Percentiles rank a stretch among this genome's conserved stretches.
phyloP scores from a whole-genome alignment of 2,888 invertebrate species.

The Nomada ferruginata region DNA sequence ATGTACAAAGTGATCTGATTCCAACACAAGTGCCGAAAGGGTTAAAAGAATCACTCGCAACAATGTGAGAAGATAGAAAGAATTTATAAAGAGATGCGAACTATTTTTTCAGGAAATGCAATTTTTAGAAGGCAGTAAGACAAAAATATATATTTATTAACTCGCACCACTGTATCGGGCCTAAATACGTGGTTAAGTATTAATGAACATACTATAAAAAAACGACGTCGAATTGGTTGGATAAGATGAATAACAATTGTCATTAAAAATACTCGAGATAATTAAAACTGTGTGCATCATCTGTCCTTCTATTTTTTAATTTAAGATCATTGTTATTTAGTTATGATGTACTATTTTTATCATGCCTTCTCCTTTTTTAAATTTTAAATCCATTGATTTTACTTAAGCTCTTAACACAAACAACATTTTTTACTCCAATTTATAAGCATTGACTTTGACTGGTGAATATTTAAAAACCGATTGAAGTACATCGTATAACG shows the following conservation, averaged over 20 bases:
- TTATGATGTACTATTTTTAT: not conserved
- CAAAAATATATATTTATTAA: not conserved
- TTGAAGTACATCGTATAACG: not conserved
- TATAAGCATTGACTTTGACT: no score
- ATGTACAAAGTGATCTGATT: not conserved
- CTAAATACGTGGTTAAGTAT: not conserved
- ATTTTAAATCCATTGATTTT: no score
- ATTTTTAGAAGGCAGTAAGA: slow-evolving; percentile 12
- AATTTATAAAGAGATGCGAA: slow-evolving; percentile 24
- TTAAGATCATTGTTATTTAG: not conserved
- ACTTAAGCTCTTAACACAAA: no score
- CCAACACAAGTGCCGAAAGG: not conserved
- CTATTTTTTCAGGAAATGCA: slow-evolving; percentile 35
- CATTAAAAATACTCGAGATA: not conserved
- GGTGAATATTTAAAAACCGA: not conserved
- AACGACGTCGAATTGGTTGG: no score
- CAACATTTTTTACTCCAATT: no score
- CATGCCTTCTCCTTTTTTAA: no score
- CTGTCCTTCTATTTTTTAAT: not conserved
- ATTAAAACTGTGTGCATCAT: not conserved
- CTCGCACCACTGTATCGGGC: not conserved
- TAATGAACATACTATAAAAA: not conserved
- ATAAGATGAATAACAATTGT: not conserved
- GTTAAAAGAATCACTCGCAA: not conserved
- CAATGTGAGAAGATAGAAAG: not conserved